Evolutionary conservation across 2,888 invertebrate species (phyloP).

Genomic region (Helobdella robusta): DNA sequence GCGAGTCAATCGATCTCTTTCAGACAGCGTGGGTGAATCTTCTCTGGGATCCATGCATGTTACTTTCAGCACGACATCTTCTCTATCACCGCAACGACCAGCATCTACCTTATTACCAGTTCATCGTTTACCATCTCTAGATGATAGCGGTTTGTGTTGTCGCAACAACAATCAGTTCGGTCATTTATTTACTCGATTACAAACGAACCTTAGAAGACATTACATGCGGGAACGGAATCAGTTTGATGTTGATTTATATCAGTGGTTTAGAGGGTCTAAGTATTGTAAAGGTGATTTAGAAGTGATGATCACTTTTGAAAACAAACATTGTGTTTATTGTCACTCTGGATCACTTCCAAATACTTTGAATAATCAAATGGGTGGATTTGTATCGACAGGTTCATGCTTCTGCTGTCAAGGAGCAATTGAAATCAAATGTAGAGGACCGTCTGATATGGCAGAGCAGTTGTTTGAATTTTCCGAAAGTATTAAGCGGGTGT

Average conservation of each 20-base stretch:
- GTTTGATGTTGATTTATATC: conserved; percentile 60
- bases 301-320: conserved; percentile 57
- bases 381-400: neutral
- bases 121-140: too few species aligned
- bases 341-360: neutral
- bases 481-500: conserved; percentile 59
- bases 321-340: conserved; percentile 43
- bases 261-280: conserved; percentile 65
- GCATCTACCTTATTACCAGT: neutral
- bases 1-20: neutral
- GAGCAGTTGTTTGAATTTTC: conserved; percentile 58
- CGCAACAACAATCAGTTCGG: conserved; percentile 54
- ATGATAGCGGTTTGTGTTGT: neutral
- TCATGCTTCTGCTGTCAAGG: conserved; percentile 9
- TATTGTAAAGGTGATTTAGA: conserved; percentile 62
- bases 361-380: too few species aligned
- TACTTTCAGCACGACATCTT: neutral
- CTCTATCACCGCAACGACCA: neutral
- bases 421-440: conserved; percentile 58
- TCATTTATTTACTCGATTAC: conserved; percentile 62
- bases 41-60: neutral
- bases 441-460: conserved; percentile 55
- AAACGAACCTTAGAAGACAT: conserved; percentile 56
- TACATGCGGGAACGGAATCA: neutral
- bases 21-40: neutral